These are phyloP conservation scores for Mungos mungo DNA, from an alignment of 2,113 vertebrate genomes.

Conservation along the genomic window DNA sequence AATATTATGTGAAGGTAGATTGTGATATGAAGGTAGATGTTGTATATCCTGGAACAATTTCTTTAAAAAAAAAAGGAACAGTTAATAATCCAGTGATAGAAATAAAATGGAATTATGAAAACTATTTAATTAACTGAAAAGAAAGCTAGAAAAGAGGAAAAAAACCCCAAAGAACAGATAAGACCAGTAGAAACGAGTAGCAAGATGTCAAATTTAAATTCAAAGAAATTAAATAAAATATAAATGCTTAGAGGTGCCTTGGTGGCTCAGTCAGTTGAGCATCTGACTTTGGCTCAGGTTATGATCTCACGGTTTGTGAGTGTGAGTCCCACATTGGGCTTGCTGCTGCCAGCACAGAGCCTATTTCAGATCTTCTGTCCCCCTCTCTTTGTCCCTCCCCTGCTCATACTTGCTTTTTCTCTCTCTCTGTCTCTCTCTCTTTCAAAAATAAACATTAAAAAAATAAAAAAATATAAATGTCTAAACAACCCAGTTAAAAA, in stretches of 20 bases:
- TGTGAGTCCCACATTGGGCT: no score
- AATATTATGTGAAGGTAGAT: neutral
- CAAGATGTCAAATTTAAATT: neutral
- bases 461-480: no score
- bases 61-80: neutral
- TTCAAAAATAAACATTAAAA: no score
- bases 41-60: neutral
- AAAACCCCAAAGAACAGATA: neutral
- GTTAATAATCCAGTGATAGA: neutral
- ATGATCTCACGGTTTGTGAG: no score
- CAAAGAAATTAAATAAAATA: constrained; percentile 15
- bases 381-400: no score
- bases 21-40: neutral
- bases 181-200: neutral
- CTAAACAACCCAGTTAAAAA: neutral
- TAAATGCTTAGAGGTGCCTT: neutral
- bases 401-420: no score
- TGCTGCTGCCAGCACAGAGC: no score
- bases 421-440: no score
- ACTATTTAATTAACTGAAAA: neutral
- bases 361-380: no score
- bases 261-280: no score
- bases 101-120: neutral
- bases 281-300: no score
- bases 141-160: neutral